Percentiles rank a stretch among this genome's conserved stretches.
phyloP scores from a whole-genome alignment of 2,113 vertebrate species.

The Muntiacus muntjak region DNA sequence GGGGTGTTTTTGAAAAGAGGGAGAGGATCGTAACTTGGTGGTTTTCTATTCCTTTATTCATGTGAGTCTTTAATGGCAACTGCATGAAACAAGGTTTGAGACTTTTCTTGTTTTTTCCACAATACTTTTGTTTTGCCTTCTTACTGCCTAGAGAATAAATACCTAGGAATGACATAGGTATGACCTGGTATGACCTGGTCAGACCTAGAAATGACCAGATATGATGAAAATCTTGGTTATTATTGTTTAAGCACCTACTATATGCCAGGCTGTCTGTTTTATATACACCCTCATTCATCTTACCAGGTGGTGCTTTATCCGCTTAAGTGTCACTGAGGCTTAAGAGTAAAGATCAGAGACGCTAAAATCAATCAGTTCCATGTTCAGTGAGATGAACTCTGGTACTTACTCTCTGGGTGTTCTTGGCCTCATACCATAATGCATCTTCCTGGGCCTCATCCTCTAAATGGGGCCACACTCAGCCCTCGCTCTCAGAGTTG shows the following conservation, averaged over 20 bases:
- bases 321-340: background rate
- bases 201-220: background rate
- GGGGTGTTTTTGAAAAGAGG: background rate
- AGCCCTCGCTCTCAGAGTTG: background rate
- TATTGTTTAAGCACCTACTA: background rate
- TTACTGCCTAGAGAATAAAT: background rate
- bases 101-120: background rate
- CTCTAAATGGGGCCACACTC: background rate
- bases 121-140: background rate
- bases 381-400: background rate
- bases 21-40: background rate
- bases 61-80: background rate
- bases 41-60: background rate
- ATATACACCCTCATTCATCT: background rate
- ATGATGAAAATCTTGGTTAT: background rate
- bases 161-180: background rate
- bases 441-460: background rate
- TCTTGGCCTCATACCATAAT: background rate
- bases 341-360: background rate
- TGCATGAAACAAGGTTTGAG: background rate
- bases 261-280: background rate
- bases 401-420: too few relatives aligned
- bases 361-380: background rate
- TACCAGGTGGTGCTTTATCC: background rate
- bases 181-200: background rate